These are phyloP conservation scores for Zaprionus capensis DNA, from an alignment of 1,140 invertebrate species.

Conservation along the genomic window DNA sequence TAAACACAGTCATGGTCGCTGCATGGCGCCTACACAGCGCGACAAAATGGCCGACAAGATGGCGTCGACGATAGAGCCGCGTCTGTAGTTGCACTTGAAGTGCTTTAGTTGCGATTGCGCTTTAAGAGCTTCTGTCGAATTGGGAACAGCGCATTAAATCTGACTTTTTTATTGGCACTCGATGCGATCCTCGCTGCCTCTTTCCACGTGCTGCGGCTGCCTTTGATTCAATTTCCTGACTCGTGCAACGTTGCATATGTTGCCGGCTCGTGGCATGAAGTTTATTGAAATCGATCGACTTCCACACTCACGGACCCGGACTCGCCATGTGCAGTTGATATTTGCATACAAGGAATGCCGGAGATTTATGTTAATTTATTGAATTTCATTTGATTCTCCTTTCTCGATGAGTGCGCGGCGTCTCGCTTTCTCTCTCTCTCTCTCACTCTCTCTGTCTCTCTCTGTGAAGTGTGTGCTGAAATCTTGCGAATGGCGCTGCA, in stretches of 20 bases:
- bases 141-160: neutral
- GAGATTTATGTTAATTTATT: conserved; percentile 81
- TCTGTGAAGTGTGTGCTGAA: conserved; percentile 34
- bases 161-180: conserved; percentile 14
- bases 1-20: conserved; percentile 44
- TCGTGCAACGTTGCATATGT: conserved; percentile 59
- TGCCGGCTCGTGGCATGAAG: conserved; percentile 68
- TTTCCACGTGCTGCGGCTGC: conserved; percentile 2
- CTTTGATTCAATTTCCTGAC: conserved; percentile 65
- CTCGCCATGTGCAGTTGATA: conserved; percentile 42
- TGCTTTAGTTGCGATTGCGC: conserved; percentile 5
- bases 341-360: conserved; percentile 62
- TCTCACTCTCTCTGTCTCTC: neutral
- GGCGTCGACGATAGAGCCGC: conserved; percentile 15
- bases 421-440: neutral
- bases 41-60: conserved; percentile 56
- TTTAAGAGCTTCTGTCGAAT: conserved; percentile 40
- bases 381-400: conserved; percentile 72
- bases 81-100: conserved; percentile 22
- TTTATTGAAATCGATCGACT: conserved; percentile 76
- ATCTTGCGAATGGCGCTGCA: conserved; percentile 48
- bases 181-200: neutral
- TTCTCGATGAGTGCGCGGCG: conserved; percentile 26
- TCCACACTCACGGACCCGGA: conserved; percentile 6
- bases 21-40: conserved; percentile 70